A percentile compares a stretch with the other conserved stretches of the same genome.
Evolutionary conservation across 2,113 vertebrate species (phyloP).

Genomic region (Brachypteracias leptosomus): DNA sequence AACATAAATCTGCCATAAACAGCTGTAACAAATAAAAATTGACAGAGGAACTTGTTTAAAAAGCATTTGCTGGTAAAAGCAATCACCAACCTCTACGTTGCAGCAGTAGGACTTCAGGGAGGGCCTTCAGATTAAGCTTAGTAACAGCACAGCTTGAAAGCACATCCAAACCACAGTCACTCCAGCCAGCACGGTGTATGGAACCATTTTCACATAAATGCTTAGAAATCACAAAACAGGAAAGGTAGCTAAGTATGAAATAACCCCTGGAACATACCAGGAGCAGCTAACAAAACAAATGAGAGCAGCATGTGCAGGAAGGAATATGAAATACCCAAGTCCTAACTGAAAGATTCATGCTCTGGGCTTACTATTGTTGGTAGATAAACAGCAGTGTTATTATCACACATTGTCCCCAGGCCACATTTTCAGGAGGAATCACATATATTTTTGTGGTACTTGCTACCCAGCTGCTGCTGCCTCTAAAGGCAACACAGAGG

Average conservation of each 20-base stretch:
- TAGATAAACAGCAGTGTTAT: neutral
- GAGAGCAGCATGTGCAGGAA: neutral
- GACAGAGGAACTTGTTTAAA: neutral
- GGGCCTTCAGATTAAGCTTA: neutral
- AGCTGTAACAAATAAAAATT: neutral
- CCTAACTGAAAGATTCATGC: neutral
- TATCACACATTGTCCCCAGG: fast-evolving
- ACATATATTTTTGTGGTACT: neutral
- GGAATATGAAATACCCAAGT: neutral
- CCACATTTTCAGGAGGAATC: neutral
- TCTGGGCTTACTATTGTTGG: neutral
- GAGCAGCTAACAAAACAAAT: neutral
- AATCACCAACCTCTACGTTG: neutral
- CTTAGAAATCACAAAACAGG: neutral
- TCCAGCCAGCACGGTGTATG: neutral
- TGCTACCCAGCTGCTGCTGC: neutral
- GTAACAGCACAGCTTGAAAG: neutral
- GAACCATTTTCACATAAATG: neutral
- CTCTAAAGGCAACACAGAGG: neutral
- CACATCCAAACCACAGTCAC: neutral
- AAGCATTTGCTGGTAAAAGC: neutral
- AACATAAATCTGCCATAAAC: neutral
- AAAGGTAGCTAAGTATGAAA: neutral
- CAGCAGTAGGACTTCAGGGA: neutral
- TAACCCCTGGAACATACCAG: neutral